Percentiles rank a stretch among this genome's conserved stretches.
phyloP scores from a whole-genome alignment of 37 sponge, comb jelly and placozoan genomes.

The Agelas oroides region DNA sequence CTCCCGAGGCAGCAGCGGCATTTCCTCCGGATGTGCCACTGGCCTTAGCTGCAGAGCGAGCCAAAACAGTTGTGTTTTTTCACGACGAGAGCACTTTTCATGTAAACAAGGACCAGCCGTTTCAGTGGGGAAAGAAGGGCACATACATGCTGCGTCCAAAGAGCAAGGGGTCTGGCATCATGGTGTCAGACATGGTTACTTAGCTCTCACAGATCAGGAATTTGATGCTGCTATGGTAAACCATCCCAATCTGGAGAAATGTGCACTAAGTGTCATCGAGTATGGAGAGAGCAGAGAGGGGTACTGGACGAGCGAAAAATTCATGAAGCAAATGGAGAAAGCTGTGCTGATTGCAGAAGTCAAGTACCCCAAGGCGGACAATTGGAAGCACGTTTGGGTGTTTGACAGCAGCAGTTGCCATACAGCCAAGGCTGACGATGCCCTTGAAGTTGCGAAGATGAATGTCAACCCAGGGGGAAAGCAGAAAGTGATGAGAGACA shows the following conservation, averaged over 20 bases:
- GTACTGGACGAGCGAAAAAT: slow-evolving; percentile 38
- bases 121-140: slow-evolving; percentile 5
- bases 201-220: neutral
- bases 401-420: no score
- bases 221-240: neutral
- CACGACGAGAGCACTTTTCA: slow-evolving; percentile 27
- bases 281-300: slow-evolving; percentile 12
- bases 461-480: neutral
- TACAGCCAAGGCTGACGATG: neutral
- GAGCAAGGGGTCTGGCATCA: slow-evolving; percentile 47
- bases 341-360: slow-evolving; percentile 34
- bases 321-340: slow-evolving; percentile 18
- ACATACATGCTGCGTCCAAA: slow-evolving; percentile 29
- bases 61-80: slow-evolving; percentile 5
- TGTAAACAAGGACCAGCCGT: slow-evolving; percentile 19
- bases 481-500: neutral
- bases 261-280: neutral
- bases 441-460: neutral
- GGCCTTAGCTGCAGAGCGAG: neutral
- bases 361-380: slow-evolving; percentile 31
- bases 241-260: slow-evolving; percentile 3
- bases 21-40: no score
- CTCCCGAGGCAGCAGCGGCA: no score
- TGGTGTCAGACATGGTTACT: slow-evolving; percentile 39
- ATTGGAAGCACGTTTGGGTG: neutral